phyloP scores from a whole-genome alignment of 2,888 invertebrate species.

The Coronaproctus castanopsis region DNA sequence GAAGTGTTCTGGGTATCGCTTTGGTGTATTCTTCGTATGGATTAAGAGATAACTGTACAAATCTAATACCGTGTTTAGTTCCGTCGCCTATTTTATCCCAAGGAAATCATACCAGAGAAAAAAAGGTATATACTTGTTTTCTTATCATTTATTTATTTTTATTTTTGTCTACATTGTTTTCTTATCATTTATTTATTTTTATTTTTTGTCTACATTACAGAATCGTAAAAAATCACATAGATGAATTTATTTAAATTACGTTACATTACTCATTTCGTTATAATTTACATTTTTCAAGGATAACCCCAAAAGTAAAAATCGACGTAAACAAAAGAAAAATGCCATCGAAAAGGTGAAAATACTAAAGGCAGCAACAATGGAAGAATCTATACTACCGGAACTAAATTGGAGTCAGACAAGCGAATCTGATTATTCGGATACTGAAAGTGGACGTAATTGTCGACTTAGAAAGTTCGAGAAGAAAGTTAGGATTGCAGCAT shows the following conservation, averaged over 20 bases:
- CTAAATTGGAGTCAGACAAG: constrained; percentile 7
- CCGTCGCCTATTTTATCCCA: constrained; percentile 4
- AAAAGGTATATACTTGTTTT: too few species aligned
- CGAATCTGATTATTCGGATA: constrained; percentile 11
- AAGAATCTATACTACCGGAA: constrained; percentile 1
- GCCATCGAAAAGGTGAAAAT: background rate
- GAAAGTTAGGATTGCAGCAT: constrained; percentile 6
- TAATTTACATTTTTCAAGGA: too few species aligned
- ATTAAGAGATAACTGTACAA: constrained; percentile 2
- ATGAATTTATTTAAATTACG: too few species aligned
- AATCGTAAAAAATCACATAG: too few species aligned
- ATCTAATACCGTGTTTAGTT: constrained; percentile 3
- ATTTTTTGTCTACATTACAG: too few species aligned
- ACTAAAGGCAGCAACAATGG: constrained; percentile 3
- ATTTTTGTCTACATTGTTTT: too few species aligned
- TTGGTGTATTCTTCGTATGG: constrained; percentile 6
- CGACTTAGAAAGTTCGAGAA: constrained; percentile 1
- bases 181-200: too few species aligned
- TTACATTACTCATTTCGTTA: too few species aligned
- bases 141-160: too few species aligned
- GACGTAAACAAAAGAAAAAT: constrained; percentile 9
- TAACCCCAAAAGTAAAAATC: background rate
- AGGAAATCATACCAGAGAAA: background rate
- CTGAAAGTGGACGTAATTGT: constrained; percentile 1
- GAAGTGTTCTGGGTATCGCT: constrained; percentile 4